These are phyloP conservation scores for Microtus richardsoni DNA, from an alignment of 2,113 vertebrate genomes.

Conservation along the genomic window DNA sequence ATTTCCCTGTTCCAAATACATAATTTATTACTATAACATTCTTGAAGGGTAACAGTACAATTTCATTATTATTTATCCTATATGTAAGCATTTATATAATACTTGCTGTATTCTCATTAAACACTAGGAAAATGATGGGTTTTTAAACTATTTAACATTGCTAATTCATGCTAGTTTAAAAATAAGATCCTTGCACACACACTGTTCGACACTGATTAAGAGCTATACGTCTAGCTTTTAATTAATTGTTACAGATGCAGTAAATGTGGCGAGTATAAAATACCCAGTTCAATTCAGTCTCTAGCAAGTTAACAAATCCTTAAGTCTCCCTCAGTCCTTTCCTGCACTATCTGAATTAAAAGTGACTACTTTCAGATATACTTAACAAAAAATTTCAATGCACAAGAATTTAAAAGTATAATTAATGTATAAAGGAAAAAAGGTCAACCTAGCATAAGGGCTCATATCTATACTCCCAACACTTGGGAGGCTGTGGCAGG, in stretches of 20 bases:
- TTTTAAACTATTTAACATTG: neutral
- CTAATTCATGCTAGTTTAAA: constrained; percentile 21
- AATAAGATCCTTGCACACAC: neutral
- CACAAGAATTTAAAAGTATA: neutral
- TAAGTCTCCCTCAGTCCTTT: neutral
- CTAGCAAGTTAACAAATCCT: neutral
- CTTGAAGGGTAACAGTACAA: neutral
- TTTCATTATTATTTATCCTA: constrained; percentile 9
- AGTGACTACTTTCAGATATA: neutral
- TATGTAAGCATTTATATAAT: neutral
- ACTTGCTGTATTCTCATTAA: neutral
- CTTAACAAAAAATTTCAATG: constrained; percentile 35
- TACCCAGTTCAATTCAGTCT: neutral
- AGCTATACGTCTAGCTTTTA: neutral
- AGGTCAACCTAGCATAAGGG: neutral
- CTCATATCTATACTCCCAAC: neutral
- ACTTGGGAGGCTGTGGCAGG: neutral
- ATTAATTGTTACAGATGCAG: neutral
- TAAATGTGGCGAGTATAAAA: neutral
- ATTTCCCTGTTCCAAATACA: neutral
- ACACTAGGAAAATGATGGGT: neutral
- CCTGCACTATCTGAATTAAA: neutral
- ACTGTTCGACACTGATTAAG: neutral
- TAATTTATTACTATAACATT: neutral
- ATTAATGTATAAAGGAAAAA: neutral